Evolutionary conservation across 2,797 vertebrate species (phyloP).

Genomic region (Pseudochaenichthys georgianus): DNA sequence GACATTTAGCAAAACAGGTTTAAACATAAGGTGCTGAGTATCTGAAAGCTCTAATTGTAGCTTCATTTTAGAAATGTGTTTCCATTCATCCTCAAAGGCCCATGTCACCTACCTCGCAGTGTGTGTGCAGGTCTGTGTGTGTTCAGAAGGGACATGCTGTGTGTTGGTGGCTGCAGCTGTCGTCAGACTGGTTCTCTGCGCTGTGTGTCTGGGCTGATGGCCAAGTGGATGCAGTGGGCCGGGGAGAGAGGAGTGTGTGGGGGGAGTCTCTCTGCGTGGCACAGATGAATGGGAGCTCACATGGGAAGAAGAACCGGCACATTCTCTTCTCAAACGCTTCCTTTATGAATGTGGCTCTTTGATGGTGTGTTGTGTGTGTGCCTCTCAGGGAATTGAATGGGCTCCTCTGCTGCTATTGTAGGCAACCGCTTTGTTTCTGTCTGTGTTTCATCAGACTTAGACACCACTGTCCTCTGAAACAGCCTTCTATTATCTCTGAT

Average conservation of each 20-base stretch:
- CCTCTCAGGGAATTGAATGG: constrained; percentile 64
- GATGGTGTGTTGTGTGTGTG: constrained; percentile 55
- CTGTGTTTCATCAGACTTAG: constrained; percentile 22
- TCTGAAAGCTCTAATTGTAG: neutral
- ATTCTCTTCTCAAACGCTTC: constrained; percentile 58
- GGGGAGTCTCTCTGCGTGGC: constrained; percentile 16
- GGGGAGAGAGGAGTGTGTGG: constrained; percentile 10
- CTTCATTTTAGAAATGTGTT: neutral
- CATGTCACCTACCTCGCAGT: neutral
- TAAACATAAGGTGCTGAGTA: neutral
- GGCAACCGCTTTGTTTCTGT: constrained; percentile 49
- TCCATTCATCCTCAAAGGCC: neutral
- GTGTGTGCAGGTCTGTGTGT: constrained; percentile 3
- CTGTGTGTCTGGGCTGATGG: constrained; percentile 62
- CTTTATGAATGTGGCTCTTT: constrained; percentile 72
- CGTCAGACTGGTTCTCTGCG: constrained; percentile 54
- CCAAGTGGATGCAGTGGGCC: constrained; percentile 64
- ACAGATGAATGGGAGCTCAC: constrained; percentile 69
- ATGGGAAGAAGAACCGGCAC: constrained; percentile 60
- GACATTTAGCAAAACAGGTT: neutral
- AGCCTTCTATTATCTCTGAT: constrained; percentile 32
- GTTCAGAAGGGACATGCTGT: neutral
- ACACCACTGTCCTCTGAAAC: constrained; percentile 25
- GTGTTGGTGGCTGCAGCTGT: constrained; percentile 60
- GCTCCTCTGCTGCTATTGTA: constrained; percentile 41